phyloP scores from a whole-genome alignment of 2,888 invertebrate genomes.

The Netelia virgata region DNA sequence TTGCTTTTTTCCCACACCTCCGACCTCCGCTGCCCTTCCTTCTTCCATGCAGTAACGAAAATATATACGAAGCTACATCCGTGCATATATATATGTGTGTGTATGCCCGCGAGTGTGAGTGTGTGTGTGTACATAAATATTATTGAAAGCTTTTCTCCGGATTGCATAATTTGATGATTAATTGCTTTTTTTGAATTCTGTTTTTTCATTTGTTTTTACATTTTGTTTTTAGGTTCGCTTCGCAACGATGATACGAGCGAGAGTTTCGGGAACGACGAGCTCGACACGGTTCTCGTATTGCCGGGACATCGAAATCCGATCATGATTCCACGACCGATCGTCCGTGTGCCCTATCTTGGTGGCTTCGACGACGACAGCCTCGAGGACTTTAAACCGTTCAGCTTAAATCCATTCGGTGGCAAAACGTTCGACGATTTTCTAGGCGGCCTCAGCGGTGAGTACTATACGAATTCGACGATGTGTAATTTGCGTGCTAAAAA shows the following conservation, averaged over 20 bases:
- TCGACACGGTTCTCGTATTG: slow-evolving; percentile 74
- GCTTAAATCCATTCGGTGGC: slow-evolving; percentile 72
- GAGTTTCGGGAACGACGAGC: slow-evolving; percentile 63
- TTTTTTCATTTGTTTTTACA: background rate
- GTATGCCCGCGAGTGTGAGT: background rate
- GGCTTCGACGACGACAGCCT: slow-evolving; percentile 45
- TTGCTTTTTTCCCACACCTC: slow-evolving; percentile 10
- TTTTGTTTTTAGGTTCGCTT: slow-evolving; percentile 68
- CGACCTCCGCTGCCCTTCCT: background rate
- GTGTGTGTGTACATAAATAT: background rate
- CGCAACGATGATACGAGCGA: slow-evolving; percentile 70
- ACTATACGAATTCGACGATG: background rate
- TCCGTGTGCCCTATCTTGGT: slow-evolving; percentile 46
- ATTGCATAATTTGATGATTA: slow-evolving; percentile 39
- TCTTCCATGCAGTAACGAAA: background rate
- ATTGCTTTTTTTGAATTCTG: slow-evolving; percentile 7
- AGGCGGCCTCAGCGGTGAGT: slow-evolving; percentile 74
- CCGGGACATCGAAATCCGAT: slow-evolving; percentile 68
- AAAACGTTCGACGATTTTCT: slow-evolving; percentile 74
- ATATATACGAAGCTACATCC: slow-evolving; percentile 1
- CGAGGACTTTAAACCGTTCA: slow-evolving; percentile 60
- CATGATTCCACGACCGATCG: slow-evolving; percentile 49
- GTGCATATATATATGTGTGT: background rate
- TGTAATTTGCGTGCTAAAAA: too few relatives aligned
- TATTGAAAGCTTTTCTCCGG: slow-evolving; percentile 12